A percentile compares a stretch with the other conserved stretches of the same genome.
phyloP scores from a whole-genome alignment of 2,113 vertebrate species.

The Mohoua ochrocephala region DNA sequence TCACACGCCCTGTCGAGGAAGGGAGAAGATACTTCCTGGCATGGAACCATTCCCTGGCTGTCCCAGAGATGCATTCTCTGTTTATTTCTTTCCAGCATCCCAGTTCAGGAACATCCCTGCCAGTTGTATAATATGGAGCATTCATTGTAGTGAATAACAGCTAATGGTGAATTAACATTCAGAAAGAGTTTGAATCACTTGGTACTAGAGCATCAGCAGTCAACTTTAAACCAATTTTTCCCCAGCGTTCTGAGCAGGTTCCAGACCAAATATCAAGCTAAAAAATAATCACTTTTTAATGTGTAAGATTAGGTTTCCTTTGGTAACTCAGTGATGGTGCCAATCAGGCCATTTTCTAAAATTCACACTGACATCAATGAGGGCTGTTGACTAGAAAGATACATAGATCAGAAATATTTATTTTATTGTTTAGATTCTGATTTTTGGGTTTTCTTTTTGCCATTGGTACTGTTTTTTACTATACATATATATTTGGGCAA shows the following conservation, averaged over 20 bases:
- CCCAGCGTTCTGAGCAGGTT: not conserved
- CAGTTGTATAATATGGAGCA: not conserved
- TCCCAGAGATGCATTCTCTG: not conserved
- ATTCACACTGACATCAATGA: not conserved
- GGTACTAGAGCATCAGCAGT: not conserved
- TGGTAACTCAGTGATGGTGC: not conserved
- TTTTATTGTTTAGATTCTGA: not conserved
- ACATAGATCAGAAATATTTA: not conserved
- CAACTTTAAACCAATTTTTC: rapidly evolving
- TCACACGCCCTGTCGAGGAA: not conserved
- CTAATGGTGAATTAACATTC: not conserved
- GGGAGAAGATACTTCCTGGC: not conserved
- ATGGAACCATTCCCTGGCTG: not conserved
- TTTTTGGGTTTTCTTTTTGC: not conserved
- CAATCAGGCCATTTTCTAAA: not conserved
- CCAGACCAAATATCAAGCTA: not conserved
- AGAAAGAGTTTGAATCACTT: not conserved
- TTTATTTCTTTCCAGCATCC: not conserved
- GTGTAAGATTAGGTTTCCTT: not conserved
- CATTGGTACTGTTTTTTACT: not conserved
- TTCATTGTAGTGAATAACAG: not conserved
- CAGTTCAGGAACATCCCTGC: not conserved
- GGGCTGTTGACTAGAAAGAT: not conserved
- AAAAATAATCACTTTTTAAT: not conserved
- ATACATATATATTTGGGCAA: not conserved